Conservation (phyloP, 1,140 invertebrate species). For the Uloborus diversus region DNA sequence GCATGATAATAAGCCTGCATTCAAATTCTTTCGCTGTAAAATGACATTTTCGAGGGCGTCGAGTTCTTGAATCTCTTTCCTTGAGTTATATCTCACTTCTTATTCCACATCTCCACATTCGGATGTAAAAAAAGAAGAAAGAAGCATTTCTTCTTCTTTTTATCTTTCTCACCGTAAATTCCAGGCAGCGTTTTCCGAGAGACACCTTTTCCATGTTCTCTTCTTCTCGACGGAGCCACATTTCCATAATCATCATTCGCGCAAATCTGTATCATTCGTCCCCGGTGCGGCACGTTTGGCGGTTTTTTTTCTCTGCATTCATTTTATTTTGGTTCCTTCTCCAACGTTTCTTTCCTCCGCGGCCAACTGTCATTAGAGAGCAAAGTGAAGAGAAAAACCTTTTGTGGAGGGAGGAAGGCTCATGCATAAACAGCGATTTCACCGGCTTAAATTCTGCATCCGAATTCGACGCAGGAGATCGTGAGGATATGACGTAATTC, state of each 20-base stretch:
- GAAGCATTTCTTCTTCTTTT: no score
- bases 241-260: slow-evolving; percentile 18
- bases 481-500: no score
- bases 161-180: background rate
- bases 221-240: background rate
- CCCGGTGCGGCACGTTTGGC: background rate
- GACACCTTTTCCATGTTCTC: slow-evolving; percentile 14
- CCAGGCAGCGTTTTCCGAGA: background rate
- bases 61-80: no score
- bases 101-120: no score
- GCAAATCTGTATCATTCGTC: background rate
- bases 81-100: no score
- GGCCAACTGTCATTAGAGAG: background rate
- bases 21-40: no score
- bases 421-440: slow-evolving; percentile 9
- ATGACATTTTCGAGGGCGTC: no score
- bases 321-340: background rate
- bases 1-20: no score
- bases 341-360: background rate
- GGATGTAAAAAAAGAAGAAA: no score
- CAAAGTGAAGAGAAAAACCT: no score
- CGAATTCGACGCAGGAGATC: no score
- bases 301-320: background rate
- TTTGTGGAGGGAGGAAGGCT: slow-evolving; percentile 6
- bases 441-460: no score